Evolutionary conservation across 2,113 vertebrate species (phyloP).

Genomic region (Scomber japonicus): DNA sequence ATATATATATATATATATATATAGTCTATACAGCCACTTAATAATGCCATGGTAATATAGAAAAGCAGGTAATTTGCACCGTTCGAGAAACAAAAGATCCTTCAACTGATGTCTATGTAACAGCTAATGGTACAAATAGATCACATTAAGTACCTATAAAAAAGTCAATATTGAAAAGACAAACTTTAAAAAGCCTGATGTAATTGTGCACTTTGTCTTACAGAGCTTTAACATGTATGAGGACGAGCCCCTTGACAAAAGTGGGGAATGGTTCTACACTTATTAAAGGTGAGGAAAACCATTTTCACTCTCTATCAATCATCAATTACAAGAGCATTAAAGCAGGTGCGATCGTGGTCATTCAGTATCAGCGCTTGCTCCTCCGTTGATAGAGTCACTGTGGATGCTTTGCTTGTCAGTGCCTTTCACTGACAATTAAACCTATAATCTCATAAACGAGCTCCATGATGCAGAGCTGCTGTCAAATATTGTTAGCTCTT

Average conservation of each 20-base stretch:
- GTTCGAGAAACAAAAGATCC: background rate
- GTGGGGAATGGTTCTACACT: background rate
- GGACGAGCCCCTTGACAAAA: conserved; percentile 8
- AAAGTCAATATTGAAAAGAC: conserved; percentile 54
- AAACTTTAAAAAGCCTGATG: conserved; percentile 15
- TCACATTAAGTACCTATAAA: conserved; percentile 54
- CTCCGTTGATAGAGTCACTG: conserved; percentile 51
- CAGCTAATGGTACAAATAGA: conserved; percentile 43
- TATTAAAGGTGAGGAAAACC: conserved; percentile 11
- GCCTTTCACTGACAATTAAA: conserved; percentile 72
- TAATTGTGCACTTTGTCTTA: background rate
- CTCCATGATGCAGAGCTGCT: conserved; percentile 69
- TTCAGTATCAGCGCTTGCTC: conserved; percentile 39
- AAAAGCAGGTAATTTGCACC: background rate
- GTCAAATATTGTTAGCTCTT: conserved; percentile 69
- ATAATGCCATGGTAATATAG: background rate
- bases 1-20: background rate
- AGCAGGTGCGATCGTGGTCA: conserved; percentile 34
- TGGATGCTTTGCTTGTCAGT: conserved; percentile 70
- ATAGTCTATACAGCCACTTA: background rate
- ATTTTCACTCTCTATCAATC: conserved; percentile 46
- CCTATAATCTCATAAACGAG: conserved; percentile 67
- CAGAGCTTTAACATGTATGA: background rate
- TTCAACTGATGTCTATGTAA: conserved; percentile 39
- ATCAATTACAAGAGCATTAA: conserved; percentile 37